Percentiles rank a stretch among this genome's conserved stretches.
Conservation (phyloP, 2,888 invertebrate species). For the Acrocyrtus sp. region DNA sequence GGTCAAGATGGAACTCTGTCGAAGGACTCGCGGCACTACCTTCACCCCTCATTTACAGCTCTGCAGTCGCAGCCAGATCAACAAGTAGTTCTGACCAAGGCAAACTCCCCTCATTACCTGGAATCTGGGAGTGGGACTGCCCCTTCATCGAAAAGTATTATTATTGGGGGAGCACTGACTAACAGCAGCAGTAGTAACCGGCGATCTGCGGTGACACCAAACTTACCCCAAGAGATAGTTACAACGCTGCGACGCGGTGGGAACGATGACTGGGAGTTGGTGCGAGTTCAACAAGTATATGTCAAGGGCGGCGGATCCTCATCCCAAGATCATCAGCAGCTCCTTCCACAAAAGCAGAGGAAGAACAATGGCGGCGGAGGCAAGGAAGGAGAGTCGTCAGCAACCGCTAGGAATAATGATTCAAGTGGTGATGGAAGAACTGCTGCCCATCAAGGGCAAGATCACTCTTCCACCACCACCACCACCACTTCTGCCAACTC, state of each 20-base stretch:
- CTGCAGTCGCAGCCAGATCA: slow-evolving; percentile 8
- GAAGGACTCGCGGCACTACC: slow-evolving; percentile 13
- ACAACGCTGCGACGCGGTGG: slow-evolving; percentile 1
- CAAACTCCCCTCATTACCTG: slow-evolving; percentile 20
- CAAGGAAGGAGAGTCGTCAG: slow-evolving; percentile 14
- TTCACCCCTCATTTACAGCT: background rate
- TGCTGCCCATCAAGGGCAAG: slow-evolving; percentile 60
- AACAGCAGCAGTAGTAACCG: background rate
- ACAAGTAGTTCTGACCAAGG: slow-evolving; percentile 18
- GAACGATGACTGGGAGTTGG: slow-evolving; percentile 54
- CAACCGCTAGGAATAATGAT: slow-evolving; percentile 12
- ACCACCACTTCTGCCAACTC: slow-evolving; percentile 5
- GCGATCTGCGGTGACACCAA: background rate
- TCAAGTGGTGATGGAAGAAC: slow-evolving; percentile 8
- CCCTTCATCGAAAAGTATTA: background rate
- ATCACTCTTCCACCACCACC: slow-evolving; percentile 36
- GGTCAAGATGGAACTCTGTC: slow-evolving; percentile 20
- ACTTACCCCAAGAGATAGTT: background rate
- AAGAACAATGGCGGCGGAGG: slow-evolving; percentile 12
- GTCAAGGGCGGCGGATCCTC: slow-evolving; percentile 57
- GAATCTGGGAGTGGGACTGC: background rate
- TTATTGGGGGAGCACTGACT: background rate
- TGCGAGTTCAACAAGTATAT: slow-evolving; percentile 61
- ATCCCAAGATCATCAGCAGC: slow-evolving; percentile 17
- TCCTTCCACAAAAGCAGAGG: slow-evolving; percentile 11